A percentile compares a stretch with the other conserved stretches of the same genome.
phyloP scores from a whole-genome alignment of 2,797 vertebrate genomes.

The Notolabrus celidotus region DNA sequence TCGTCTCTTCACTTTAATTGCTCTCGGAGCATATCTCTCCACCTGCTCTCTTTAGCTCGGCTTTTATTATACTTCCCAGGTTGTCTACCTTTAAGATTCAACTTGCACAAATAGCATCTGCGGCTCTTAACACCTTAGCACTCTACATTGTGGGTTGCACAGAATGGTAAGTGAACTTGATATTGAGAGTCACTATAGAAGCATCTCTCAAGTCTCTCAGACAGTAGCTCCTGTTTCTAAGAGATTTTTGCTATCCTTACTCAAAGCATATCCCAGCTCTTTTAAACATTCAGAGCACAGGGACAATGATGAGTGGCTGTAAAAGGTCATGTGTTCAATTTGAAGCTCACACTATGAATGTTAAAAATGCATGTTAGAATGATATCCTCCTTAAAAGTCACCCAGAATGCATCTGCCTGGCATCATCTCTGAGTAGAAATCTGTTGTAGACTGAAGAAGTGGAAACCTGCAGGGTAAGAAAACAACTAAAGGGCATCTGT shows the following conservation, averaged over 20 bases:
- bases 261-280: background rate
- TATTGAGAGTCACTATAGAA: background rate
- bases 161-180: slow-evolving; percentile 11
- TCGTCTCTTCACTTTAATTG: slow-evolving; percentile 39
- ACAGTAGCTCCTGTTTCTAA: background rate
- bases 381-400: slow-evolving; percentile 7
- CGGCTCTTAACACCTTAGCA: slow-evolving; percentile 1
- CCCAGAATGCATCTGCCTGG: slow-evolving; percentile 3
- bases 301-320: background rate
- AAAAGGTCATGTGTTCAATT: slow-evolving; percentile 9
- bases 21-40: slow-evolving; percentile 41
- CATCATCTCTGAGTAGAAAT: background rate
- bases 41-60: slow-evolving; percentile 11
- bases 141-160: background rate
- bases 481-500: background rate
- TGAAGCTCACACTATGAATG: slow-evolving; percentile 2
- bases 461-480: background rate
- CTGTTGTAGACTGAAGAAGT: background rate
- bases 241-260: background rate
- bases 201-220: slow-evolving; percentile 1
- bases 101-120: background rate
- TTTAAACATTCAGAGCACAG: background rate
- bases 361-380: background rate
- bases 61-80: slow-evolving; percentile 34
- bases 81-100: slow-evolving; percentile 20